Percentiles rank a stretch among this genome's conserved stretches.
phyloP scores from a whole-genome alignment of 2,888 invertebrate species.

The Tipula confusa region DNA sequence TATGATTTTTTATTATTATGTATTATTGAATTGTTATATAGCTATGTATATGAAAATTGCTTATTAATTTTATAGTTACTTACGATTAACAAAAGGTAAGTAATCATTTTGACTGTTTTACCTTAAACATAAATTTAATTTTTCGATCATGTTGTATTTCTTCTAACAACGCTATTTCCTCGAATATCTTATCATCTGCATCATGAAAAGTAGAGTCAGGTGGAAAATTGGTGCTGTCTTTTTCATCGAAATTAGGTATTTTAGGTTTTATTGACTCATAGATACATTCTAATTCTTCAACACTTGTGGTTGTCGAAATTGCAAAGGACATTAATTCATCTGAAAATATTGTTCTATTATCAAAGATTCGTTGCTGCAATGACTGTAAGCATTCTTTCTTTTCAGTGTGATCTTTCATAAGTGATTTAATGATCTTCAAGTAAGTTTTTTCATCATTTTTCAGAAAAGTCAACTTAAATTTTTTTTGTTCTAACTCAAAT shows the following conservation, averaged over 20 bases:
- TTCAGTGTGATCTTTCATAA: too few species aligned
- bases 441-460: not conserved
- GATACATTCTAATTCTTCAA: not conserved
- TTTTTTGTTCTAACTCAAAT: not conserved
- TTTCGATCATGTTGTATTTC: not conserved
- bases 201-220: not conserved
- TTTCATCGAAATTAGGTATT: too few species aligned
- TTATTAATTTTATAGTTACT: too few species aligned
- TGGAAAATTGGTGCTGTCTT: not conserved
- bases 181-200: not conserved
- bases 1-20: not conserved
- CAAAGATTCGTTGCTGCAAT: not conserved
- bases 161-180: not conserved
- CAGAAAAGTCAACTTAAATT: not conserved
- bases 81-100: too few species aligned
- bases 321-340: not conserved
- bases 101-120: not conserved
- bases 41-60: not conserved
- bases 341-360: not conserved
- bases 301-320: not conserved
- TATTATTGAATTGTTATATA: not conserved
- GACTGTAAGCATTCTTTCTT: not conserved
- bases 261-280: not conserved
- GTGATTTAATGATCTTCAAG: not conserved
- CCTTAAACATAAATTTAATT: not conserved